Base-by-base conservation (phyloP, 2,888 invertebrate species). In the Drosophila paracracens region DNA sequence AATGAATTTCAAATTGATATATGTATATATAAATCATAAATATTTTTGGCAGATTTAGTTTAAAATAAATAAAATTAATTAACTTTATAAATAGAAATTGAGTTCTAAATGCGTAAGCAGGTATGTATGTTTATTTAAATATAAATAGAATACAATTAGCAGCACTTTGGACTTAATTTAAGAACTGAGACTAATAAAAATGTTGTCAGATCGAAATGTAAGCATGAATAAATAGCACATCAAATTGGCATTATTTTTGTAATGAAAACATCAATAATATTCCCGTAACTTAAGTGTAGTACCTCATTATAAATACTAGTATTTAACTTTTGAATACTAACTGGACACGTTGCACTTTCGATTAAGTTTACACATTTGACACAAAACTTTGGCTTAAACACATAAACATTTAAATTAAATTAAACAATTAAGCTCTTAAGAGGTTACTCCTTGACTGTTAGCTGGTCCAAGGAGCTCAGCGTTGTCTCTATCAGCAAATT, bases 401-500 rank as follows among this genome's bases (percentile, higher is more conserved):
- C 43, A 59, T 6, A 36, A 3, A 56, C 29, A 56, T 56, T 38
- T 13, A 38, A n/a, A 13, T n/a, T 63, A 46, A 57, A 40, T 75
- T 64, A 58, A 51, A 46, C 31, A 53, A 3, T 52, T 56, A 51
- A 63, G 36, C 5, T 43, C 40, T 13, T 33, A 31, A 11, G 11
- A 2, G 33, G 11, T 51, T 82, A 77, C 10, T 78, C 83, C 13
- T 63, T 69, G 46, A 85, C 66, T 61, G 86, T 89, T 31, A 92
- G 80, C 52, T 91, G 89, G 31, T 93, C 92, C 86, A 93, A 88
- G 35, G 93, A 93, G 43, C 92, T 91, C 27, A 93, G 85, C 31
- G 97, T 97, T 18, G 97, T 97, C 93, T 97, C 97, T 82, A 97
- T 97, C 53, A 97, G 94, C 72, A 97, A 94, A 86, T 97, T 97